Conservation (phyloP, 2,113 vertebrate genomes). For the Labrus mixtus region DNA sequence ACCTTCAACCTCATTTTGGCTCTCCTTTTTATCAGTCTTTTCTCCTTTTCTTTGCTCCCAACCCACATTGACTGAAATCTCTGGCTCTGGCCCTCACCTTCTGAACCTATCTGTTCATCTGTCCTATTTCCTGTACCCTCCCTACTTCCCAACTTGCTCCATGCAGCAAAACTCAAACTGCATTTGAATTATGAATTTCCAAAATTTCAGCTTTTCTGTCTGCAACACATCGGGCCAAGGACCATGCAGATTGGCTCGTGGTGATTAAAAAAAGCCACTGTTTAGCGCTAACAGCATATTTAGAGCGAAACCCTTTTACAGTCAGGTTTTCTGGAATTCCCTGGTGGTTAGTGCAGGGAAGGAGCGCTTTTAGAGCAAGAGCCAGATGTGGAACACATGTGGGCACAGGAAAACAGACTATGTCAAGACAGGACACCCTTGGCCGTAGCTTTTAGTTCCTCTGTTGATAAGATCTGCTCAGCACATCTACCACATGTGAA, state of each 20-base stretch:
- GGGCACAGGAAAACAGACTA: slow-evolving; percentile 62
- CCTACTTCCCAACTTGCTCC: neutral
- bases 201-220: slow-evolving; percentile 4
- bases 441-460: slow-evolving; percentile 31
- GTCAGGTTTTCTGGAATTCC: slow-evolving; percentile 71
- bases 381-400: slow-evolving; percentile 77
- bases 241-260: slow-evolving; percentile 40
- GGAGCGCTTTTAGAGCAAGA: slow-evolving; percentile 54
- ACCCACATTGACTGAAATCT: slow-evolving; percentile 5
- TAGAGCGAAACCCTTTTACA: slow-evolving; percentile 64
- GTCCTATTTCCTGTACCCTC: neutral
- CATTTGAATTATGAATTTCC: neutral
- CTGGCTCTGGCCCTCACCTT: neutral
- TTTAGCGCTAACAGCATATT: slow-evolving; percentile 46
- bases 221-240: slow-evolving; percentile 54
- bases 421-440: slow-evolving; percentile 58
- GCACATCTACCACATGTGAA: slow-evolving; percentile 51
- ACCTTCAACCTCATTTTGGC: neutral
- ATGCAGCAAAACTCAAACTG: neutral
- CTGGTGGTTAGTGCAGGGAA: slow-evolving; percentile 69
- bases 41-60: neutral
- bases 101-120: slow-evolving; percentile 1
- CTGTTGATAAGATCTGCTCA: slow-evolving; percentile 56
- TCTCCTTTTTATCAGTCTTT: neutral
- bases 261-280: slow-evolving; percentile 64